These are phyloP conservation scores for Venustaconcha ellipsiformis DNA, from an alignment of 1,140 invertebrate species.

Conservation along the genomic window DNA sequence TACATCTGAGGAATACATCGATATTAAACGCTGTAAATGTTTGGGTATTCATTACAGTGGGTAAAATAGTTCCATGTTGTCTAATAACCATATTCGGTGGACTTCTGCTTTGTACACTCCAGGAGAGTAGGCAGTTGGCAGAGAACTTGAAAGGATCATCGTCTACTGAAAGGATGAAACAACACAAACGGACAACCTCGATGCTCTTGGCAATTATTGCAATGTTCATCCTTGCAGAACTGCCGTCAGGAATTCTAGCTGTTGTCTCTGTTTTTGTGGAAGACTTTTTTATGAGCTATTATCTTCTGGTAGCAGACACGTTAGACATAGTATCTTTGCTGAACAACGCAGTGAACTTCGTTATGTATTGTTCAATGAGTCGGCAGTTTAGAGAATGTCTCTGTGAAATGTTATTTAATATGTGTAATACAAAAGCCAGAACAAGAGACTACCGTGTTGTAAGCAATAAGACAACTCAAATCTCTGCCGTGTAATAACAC, in stretches of 20 bases:
- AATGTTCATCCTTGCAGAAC: slow-evolving; percentile 88
- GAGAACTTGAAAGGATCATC: slow-evolving; percentile 52
- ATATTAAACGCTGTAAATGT: slow-evolving; percentile 46
- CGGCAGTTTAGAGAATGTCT: slow-evolving; percentile 90
- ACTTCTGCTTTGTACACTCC: slow-evolving; percentile 68
- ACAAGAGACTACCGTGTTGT: too few species aligned
- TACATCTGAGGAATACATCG: slow-evolving; percentile 35
- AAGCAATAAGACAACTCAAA: too few species aligned
- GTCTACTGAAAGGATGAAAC: slow-evolving; percentile 74
- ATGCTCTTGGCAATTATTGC: slow-evolving; percentile 69
- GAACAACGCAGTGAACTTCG: slow-evolving; percentile 92
- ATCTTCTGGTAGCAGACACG: slow-evolving; percentile 80
- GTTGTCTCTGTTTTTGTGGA: slow-evolving; percentile 53
- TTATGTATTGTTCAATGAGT: slow-evolving; percentile 94
- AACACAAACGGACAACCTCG: slow-evolving; percentile 76
- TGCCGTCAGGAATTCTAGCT: slow-evolving; percentile 75
- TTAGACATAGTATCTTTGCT: slow-evolving; percentile 92
- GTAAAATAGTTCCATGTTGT: slow-evolving; percentile 70
- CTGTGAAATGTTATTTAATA: slow-evolving; percentile 18
- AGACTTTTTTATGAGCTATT: slow-evolving; percentile 63
- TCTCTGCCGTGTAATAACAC: too few species aligned
- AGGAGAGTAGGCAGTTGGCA: slow-evolving; percentile 64
- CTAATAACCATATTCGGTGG: slow-evolving; percentile 70
- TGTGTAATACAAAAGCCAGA: too few species aligned
- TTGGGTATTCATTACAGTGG: slow-evolving; percentile 59